A percentile compares a stretch with the other conserved stretches of the same genome.
These are phyloP conservation scores for Syngnathus scovelli DNA, from an alignment of 2,113 vertebrate genomes.

Conservation along the genomic window DNA sequence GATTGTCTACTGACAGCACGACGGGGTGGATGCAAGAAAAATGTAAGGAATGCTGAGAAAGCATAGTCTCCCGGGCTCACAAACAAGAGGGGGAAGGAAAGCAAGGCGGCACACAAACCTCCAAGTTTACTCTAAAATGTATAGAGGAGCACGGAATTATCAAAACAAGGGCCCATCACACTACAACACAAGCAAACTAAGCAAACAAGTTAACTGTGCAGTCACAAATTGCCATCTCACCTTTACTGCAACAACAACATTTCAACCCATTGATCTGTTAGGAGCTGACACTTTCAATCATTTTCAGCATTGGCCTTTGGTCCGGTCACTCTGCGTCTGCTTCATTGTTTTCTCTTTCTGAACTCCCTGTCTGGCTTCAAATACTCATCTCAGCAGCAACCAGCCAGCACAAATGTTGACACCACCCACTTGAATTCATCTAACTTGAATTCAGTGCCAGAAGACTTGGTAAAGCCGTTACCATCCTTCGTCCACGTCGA, in stretches of 20 bases:
- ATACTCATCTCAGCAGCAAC: constrained; percentile 43
- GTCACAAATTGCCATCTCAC: constrained; percentile 7
- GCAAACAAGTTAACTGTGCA: neutral
- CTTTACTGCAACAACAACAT: constrained; percentile 10
- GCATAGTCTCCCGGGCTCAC: constrained; percentile 38
- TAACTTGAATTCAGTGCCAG: constrained; percentile 3
- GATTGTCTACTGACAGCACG: constrained; percentile 53
- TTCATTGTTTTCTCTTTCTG: constrained; percentile 39
- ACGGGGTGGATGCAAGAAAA: constrained; percentile 58
- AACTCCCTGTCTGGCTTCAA: constrained; percentile 20
- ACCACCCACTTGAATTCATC: constrained; percentile 37
- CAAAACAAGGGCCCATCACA: constrained; percentile 10
- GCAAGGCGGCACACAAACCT: constrained; percentile 27
- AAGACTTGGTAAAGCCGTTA: constrained; percentile 28
- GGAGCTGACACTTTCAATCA: constrained; percentile 25
- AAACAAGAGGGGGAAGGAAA: constrained; percentile 44
- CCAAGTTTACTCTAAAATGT: constrained; percentile 12
- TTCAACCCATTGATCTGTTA: constrained; percentile 20
- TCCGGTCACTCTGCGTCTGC: constrained; percentile 44
- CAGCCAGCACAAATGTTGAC: constrained; percentile 26
- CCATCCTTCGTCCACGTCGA: constrained; percentile 18
- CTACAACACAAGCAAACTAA: constrained; percentile 8
- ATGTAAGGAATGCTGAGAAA: constrained; percentile 70
- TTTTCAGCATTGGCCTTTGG: constrained; percentile 29
- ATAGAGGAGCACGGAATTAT: constrained; percentile 3